Evolutionary conservation across 1,140 invertebrate species (phyloP).

Genomic region (Tachypleus tridentatus): DNA sequence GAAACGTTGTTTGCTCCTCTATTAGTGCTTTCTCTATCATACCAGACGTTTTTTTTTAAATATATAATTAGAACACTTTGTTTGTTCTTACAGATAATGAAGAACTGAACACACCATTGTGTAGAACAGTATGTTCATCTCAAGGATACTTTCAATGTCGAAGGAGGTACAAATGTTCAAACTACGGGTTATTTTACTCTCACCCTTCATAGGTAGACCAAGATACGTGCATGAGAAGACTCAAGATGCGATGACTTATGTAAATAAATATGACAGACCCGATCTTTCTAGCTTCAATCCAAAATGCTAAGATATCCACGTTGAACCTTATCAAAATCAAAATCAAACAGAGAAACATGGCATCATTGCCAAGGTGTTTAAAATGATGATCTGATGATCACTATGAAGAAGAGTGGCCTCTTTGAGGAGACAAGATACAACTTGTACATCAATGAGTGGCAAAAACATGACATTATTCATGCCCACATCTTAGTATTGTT

Average conservation of each 20-base stretch:
- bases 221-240: constrained; percentile 8
- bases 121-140: constrained; percentile 11
- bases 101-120: background rate
- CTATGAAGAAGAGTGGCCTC: constrained; percentile 12
- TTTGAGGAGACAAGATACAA: constrained; percentile 8
- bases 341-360: constrained; percentile 29
- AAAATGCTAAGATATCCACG: constrained; percentile 37
- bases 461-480: constrained; percentile 37
- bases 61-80: no score
- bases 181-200: constrained; percentile 7
- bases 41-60: no score
- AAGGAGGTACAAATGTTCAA: background rate
- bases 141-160: constrained; percentile 4
- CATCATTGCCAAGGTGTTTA: constrained; percentile 34
- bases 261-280: constrained; percentile 31
- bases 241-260: constrained; percentile 30
- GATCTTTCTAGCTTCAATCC: constrained; percentile 37
- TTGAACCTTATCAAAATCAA: constrained; percentile 27
- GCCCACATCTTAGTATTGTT: constrained; percentile 30
- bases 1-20: no score
- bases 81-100: no score
- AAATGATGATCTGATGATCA: constrained; percentile 30
- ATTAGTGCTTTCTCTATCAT: no score
- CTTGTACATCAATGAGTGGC: constrained; percentile 32
- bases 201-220: constrained; percentile 8